These are phyloP conservation scores for Ectobius pallidus DNA, from an alignment of 2,888 invertebrate genomes.

Conservation along the genomic window DNA sequence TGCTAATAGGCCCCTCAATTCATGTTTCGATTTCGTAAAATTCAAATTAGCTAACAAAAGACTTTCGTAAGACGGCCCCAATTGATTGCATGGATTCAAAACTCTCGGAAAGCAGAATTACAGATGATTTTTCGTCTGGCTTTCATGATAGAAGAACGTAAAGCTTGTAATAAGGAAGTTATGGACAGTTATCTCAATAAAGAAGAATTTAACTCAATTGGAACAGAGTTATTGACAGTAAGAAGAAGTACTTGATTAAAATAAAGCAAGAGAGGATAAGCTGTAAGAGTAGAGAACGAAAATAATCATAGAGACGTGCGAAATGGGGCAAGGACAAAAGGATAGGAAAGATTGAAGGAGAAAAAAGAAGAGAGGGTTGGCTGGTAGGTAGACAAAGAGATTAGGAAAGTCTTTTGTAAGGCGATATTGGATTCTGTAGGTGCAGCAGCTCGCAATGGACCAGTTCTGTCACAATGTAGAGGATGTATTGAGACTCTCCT, in stretches of 20 bases:
- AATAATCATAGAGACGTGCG: slow-evolving; percentile 1
- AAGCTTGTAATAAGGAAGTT: too few species aligned
- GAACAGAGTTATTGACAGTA: neutral
- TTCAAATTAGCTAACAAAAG: too few species aligned
- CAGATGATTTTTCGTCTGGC: too few species aligned
- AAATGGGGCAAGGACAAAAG: neutral
- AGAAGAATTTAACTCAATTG: neutral
- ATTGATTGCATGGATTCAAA: too few species aligned
- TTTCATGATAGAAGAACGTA: too few species aligned
- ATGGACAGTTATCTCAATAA: neutral
- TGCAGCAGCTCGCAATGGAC: slow-evolving; percentile 1
- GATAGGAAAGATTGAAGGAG: neutral
- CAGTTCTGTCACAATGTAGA: neutral
- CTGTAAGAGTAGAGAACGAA: slow-evolving; percentile 1
- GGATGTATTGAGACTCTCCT: neutral
- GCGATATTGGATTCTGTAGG: slow-evolving; percentile 21
- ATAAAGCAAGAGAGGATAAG: neutral
- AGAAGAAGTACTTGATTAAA: neutral
- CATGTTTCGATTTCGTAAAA: too few species aligned
- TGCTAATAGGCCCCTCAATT: too few species aligned
- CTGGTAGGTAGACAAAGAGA: slow-evolving; percentile 15
- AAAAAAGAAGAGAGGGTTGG: neutral
- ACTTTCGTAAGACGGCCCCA: too few species aligned
- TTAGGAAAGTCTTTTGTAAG: slow-evolving; percentile 23
- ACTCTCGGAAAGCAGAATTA: too few species aligned